Percentiles rank a stretch among this genome's conserved stretches.
Conservation (phyloP, 1,140 invertebrate genomes). For the Pseudomyrmex sp. region DNA sequence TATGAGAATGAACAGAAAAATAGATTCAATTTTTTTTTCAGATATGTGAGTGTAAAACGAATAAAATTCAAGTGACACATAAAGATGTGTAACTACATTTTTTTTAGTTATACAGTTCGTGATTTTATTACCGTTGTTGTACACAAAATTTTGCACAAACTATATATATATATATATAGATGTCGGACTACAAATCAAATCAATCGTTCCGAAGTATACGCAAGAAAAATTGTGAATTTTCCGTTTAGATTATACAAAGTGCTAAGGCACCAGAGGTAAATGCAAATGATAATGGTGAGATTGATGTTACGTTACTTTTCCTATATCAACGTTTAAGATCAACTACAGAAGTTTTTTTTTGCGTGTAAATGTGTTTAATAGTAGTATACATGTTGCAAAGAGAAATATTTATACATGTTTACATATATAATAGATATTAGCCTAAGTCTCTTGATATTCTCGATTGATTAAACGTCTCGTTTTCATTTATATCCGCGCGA, state of each 20-base stretch:
- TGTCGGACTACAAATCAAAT: conserved; percentile 44
- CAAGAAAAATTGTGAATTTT: conserved; percentile 57
- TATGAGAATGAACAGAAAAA: conserved; percentile 40
- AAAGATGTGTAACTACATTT: not conserved
- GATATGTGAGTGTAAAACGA: conserved; percentile 11
- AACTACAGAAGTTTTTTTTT: conserved; percentile 67
- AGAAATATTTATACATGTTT: conserved; percentile 66
- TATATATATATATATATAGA: not conserved
- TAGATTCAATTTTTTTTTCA: conserved; percentile 9
- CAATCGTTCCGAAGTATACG: conserved; percentile 42
- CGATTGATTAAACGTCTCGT: conserved; percentile 36
- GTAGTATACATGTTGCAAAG: conserved; percentile 60
- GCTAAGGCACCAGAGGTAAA: conserved; percentile 81
- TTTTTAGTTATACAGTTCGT: conserved; percentile 21
- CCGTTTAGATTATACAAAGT: conserved; percentile 74
- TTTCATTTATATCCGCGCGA: conserved; percentile 33
- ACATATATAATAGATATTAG: conserved; percentile 60
- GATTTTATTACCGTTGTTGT: not conserved
- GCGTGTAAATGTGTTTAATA: conserved; percentile 68
- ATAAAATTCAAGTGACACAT: conserved; percentile 45
- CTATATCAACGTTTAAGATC: conserved; percentile 63
- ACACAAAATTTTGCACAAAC: conserved; percentile 30
- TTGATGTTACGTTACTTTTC: conserved; percentile 66
- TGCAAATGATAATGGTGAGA: conserved; percentile 77
- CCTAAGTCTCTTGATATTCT: conserved; percentile 58